phyloP scores from a whole-genome alignment of 2,797 vertebrate genomes.

The Esox lucius region DNA sequence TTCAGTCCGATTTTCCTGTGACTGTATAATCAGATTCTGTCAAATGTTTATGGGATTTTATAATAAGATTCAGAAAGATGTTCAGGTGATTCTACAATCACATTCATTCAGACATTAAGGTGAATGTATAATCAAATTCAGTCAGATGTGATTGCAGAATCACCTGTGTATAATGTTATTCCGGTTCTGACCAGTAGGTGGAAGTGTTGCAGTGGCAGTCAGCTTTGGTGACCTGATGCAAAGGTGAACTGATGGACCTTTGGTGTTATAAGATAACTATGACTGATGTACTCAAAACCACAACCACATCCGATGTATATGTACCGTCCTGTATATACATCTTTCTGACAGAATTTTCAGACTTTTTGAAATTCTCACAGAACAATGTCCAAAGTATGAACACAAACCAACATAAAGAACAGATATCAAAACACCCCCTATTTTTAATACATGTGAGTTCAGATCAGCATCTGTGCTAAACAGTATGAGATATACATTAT shows the following conservation, averaged over 20 bases:
- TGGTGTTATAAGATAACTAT: neutral
- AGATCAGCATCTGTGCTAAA: conserved; percentile 34
- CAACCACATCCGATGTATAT: neutral
- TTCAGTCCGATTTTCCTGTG: neutral
- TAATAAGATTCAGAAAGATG: too few species aligned
- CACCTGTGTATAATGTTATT: conserved; percentile 1
- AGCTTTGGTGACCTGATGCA: conserved; percentile 40
- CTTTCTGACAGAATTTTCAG: neutral
- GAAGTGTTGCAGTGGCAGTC: conserved; percentile 57
- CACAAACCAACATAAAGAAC: neutral
- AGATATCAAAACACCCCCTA: neutral
- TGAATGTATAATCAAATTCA: neutral
- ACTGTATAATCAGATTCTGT: neutral
- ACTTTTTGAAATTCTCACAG: conserved; percentile 23
- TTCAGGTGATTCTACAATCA: too few species aligned
- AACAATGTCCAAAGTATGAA: conserved; percentile 24
- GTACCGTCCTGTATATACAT: neutral
- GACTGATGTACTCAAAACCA: neutral
- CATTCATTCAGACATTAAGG: too few species aligned
- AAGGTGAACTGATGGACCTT: conserved; percentile 28
- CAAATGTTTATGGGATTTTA: too few species aligned
- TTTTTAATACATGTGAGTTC: conserved; percentile 46
- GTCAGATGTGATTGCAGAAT: neutral
- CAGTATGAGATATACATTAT: conserved; percentile 53
- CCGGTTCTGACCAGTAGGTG: conserved; percentile 64